Evolutionary conservation across 2,888 invertebrate species (phyloP).

Genomic region (Fragum whitleyi): DNA sequence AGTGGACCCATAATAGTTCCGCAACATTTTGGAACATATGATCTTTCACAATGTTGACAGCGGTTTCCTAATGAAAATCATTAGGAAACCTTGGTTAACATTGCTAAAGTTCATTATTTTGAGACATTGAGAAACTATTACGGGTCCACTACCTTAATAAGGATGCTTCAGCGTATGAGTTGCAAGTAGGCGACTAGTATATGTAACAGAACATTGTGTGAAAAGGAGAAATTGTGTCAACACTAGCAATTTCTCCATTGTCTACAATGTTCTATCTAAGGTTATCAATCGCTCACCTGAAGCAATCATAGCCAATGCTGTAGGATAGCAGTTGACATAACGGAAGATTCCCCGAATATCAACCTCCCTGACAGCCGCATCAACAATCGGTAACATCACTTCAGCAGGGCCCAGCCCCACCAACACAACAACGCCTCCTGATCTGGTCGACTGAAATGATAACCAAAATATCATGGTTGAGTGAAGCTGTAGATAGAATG

Average conservation of each 20-base stretch:
- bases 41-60: too few relatives aligned
- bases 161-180: too few relatives aligned
- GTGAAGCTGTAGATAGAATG: too few relatives aligned
- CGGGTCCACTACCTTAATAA: too few relatives aligned
- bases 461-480: too few relatives aligned
- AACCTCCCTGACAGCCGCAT: constrained; percentile 93
- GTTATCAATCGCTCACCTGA: constrained; percentile 70
- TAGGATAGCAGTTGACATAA: constrained; percentile 88
- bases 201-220: constrained; percentile 5
- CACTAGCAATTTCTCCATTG: not conserved
- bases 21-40: too few relatives aligned
- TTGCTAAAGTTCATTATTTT: too few relatives aligned
- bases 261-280: not conserved
- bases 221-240: constrained; percentile 9
- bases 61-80: too few relatives aligned
- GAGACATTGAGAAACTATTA: too few relatives aligned
- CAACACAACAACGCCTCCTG: constrained; percentile 94
- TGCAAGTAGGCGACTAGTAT: too few relatives aligned
- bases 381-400: constrained; percentile 92
- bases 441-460: constrained; percentile 92
- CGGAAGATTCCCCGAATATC: constrained; percentile 97
- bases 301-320: constrained; percentile 81
- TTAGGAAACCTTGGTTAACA: too few relatives aligned
- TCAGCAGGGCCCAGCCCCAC: constrained; percentile 95
- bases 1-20: too few relatives aligned